Evolutionary conservation across 2,797 vertebrate species (phyloP), one percentile per base, ranked within the genome.

Genomic region (Coregonus sp.): DNA sequence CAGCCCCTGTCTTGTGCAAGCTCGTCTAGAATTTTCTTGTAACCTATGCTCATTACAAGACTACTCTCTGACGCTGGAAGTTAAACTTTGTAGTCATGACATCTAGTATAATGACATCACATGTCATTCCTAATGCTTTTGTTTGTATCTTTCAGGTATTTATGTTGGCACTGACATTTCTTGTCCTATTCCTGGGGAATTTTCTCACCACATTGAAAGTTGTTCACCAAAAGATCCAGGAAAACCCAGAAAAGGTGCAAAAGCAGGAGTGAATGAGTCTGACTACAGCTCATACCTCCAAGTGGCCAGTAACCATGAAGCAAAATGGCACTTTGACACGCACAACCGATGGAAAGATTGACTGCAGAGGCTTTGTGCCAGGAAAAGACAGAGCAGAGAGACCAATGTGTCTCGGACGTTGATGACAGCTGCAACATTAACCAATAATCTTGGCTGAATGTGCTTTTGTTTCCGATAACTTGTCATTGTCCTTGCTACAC

Each of bases 161-260:
- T 14, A 97, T 99, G 91, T 82, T 99, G 93, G 97, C 95, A 0
- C 91, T 98, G 87, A 97, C 97, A 0, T 99, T 99, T 90, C 95
- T 99, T 9, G 80, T 99, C 79, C 94, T 99, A n/a, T 99, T 99
- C 91, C 92, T 99, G 0, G 98, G 98, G 70, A 99, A 99, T 76
- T 98, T 98, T 78, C 96, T 99, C 86, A 99, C 97, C 35, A 99
- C 98, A 0, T 81, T 99, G 74, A 99, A 97, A 90, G 98, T 99
- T 3, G 97, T 99, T 79, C 97, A 96, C 83, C 89, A 98, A 78
- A 99, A 99, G 81, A 70, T 99, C 75, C 97, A 97, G 91, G 96
- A 97, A 86, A 98, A 97, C 87, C 93, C 94, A 86, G 91, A 85
- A 50, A 95, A 92, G 51, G 82, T 90, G 14, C 83, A 89, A 78